Evolutionary conservation across 2,797 vertebrate genomes (phyloP), one percentile per base, ranked within the genome.

Genomic region (Parotocinclus haroldoi): DNA sequence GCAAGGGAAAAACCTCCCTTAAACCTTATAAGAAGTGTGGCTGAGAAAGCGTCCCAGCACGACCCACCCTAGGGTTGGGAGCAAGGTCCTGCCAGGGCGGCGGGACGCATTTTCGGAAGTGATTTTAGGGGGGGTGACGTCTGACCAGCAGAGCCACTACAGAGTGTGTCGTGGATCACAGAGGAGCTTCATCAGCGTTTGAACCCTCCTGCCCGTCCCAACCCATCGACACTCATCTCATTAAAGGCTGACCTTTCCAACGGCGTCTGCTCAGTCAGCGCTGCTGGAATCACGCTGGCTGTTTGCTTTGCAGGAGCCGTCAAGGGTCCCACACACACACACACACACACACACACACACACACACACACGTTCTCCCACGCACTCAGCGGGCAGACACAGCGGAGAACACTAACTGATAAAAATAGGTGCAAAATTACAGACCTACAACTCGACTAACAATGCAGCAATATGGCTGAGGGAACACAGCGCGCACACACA

Each of bases 341-440:
- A 14, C 45, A 13, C 11, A 4, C 45, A 46, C 45, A 46, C 45
- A 46, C 45, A 48, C 45, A 48, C 13, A 12, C 13, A 14, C 45
- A 48, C 45, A 48, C 45, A 48, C 45, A 48, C 46, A 48, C 46
- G 42, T 19, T 10, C 58, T 36, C 59, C 38, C 61, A 70, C 54
- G 64, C 68, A 51, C 69, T 56, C 48, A 63, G 65, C 7, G 10
- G 58, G 61, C 51, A 66, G 57, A 73, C 44, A 14, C 58, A 64
- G 56, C 27, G 45, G 59, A 62, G 63, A 56, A 52, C 53, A 50
- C 56, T 46, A 73, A 72, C 40, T 14, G 72, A 78, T 78, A 83
- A 82, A 86, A 86, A 85, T 80, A 85, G 78, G 75, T 68, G 48
- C 48, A 64, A 79, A 81, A 84, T 82, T 79, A 79, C 63, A 79